Evolutionary conservation across 2,113 vertebrate genomes (phyloP).

Genomic region (Aegotheles bennettii): DNA sequence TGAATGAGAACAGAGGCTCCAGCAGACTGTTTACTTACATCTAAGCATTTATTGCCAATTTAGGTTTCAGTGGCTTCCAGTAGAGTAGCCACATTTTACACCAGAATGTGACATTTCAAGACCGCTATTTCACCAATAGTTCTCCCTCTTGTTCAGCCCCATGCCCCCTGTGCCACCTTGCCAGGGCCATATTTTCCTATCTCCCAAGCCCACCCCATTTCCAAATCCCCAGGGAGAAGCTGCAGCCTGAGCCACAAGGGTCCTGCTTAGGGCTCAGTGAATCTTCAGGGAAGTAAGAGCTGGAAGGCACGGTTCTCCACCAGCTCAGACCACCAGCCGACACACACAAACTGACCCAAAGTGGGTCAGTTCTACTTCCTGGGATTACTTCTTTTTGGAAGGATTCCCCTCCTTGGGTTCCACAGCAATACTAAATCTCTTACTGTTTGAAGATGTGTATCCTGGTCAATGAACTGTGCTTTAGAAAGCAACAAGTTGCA

Average conservation of each 20-base stretch:
- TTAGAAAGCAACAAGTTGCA: not conserved
- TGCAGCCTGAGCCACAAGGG: not conserved
- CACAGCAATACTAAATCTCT: not conserved
- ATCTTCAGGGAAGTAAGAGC: not conserved
- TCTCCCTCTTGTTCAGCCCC: not conserved
- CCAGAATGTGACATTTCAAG: not conserved
- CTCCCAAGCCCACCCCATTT: not conserved
- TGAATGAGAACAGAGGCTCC: not conserved
- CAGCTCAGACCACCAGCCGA: not conserved
- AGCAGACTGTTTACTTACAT: not conserved
- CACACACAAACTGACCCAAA: not conserved
- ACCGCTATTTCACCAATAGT: not conserved
- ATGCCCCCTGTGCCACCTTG: not conserved
- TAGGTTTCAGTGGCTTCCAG: not conserved
- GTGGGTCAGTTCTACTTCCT: not conserved
- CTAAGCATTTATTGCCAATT: not conserved
- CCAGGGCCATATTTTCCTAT: not conserved
- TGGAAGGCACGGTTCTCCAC: not conserved
- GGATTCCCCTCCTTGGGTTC: not conserved
- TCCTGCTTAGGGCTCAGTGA: not conserved
- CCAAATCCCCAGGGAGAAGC: not conserved
- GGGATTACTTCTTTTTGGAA: not conserved
- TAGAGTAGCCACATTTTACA: not conserved
- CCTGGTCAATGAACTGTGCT: not conserved
- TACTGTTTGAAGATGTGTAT: accelerated